Base-by-base conservation (phyloP, 2,888 invertebrate species). In the Parnassius orleans region DNA sequence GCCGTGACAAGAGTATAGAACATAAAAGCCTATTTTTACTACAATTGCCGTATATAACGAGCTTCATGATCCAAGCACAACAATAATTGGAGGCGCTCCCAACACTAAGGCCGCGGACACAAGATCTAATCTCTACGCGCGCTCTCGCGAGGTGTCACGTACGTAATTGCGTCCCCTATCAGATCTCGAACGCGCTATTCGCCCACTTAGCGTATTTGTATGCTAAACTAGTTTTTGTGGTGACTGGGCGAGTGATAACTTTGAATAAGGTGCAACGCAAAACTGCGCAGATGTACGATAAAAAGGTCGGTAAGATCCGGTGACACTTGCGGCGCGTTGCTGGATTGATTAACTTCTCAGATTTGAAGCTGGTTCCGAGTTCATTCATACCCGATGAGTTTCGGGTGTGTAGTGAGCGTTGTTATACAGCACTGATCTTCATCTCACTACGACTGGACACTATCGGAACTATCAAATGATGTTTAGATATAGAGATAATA, bases 101-200 rank as follows among this genome's bases (percentile, higher is more conserved):
- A 83, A 81, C 81, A 77, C 80, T 73, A 69, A 72, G 65, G 71
- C 67, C 61, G 64, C 50, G 66, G 63, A 64, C 68, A 70, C 73
- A 71, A 64, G 82, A 86, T 85, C 74, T 70, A 63, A 84, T 82
- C 83, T 64, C 63, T 62, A 56, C 63, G 61, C 66, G 65, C 66
- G 65, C 67, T 67, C 43, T 66, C 70, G 65, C 68, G 72, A 87
- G 86, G 87, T 86, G 89, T 84, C 90, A 90, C 90, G 90, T 90
- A 89, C 89, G 83, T 90, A 90, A 90, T 90, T 89, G 90, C 69
- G 63, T 47, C 44, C 61, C 52, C 72, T 86, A 89, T 89, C 88
- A 71, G 87, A 87, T 89, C 71, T 71, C 72, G 69, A 71, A 67
- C 66, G 76, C 74, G 75, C 77, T 75, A 75, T 77, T 84, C 84